phyloP scores from a whole-genome alignment of 2,797 vertebrate species.

The Tinamus major region DNA sequence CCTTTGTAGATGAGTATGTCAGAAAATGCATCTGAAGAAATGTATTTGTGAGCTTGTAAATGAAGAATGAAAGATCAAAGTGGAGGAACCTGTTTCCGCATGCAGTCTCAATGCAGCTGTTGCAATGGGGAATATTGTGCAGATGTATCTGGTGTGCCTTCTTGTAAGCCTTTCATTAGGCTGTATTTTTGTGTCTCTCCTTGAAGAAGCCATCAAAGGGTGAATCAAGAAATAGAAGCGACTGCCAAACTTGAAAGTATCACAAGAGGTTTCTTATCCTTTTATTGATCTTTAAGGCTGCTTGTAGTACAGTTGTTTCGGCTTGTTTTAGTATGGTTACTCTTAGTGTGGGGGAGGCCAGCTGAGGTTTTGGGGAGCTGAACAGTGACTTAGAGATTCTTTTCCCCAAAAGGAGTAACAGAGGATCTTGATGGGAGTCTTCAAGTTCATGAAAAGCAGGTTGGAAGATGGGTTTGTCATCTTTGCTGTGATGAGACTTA shows the following conservation, averaged over 20 bases:
- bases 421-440: neutral
- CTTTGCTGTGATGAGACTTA: neutral
- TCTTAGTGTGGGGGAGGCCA: neutral
- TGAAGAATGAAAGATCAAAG: neutral
- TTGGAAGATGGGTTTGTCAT: neutral
- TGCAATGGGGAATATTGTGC: accelerated
- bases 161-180: neutral
- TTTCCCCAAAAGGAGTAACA: neutral
- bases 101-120: neutral
- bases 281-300: neutral
- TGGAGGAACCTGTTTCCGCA: neutral
- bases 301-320: neutral
- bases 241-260: neutral
- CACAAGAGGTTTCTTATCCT: neutral
- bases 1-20: neutral
- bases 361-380: neutral
- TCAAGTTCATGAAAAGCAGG: neutral
- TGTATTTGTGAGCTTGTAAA: accelerated
- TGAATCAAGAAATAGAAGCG: neutral
- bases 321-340: neutral
- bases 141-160: neutral
- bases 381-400: neutral
- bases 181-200: neutral
- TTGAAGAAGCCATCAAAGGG: neutral
- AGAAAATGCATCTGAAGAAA: neutral